Evolutionary conservation across 1,140 invertebrate genomes (phyloP), one percentile per base, ranked within the genome.

Genomic region (Drosophila arizonae): DNA sequence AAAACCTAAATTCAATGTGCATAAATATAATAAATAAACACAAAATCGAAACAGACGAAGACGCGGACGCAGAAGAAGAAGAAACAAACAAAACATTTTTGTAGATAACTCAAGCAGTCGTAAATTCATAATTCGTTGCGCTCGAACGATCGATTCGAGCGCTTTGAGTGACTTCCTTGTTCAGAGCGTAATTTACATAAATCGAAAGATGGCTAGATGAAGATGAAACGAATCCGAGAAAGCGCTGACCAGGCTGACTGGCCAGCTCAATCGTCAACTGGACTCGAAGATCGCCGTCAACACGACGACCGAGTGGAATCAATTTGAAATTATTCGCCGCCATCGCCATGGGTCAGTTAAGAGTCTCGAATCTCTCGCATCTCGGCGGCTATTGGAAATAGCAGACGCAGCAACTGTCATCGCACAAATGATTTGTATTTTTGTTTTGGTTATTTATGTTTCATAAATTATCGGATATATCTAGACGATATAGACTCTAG

Each of bases 371-470:
- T 24, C 24, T 15, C 48, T 21, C 9, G 5, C 5, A 21, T 50
- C 48, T 36, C 26, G 30, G 11, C 13, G n/a, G 39, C 57, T n/a
- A 57, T 56, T 63, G 72, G 48, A 51, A 67, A 63, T 51, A 63
- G 55, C 33, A 55, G 73, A 64, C 54, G 60, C 54, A 68, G 66
- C 72, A 58, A 76, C 76, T 78, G 76, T 78, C 76, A 90, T 68
- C 86, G 86, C 79, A 89, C 79, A 89, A 90, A 89, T 89, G 86
- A 89, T 89, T 89, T 90, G 86, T 89, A 90, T 89, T 89, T 89
- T 81, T 85, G 85, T 85, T 89, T 89, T 79, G 76, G 71, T 89
- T 89, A 89, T 89, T 89, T 89, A 89, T 89, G 86, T 90, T 89
- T 89, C 86, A 89, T 89, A 89, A 89, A 90, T 89, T 89, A 89